A percentile compares a stretch with the other conserved stretches of the same genome.
Conservation (phyloP, 2,797 vertebrate species). For the Chelonia mydas region DNA sequence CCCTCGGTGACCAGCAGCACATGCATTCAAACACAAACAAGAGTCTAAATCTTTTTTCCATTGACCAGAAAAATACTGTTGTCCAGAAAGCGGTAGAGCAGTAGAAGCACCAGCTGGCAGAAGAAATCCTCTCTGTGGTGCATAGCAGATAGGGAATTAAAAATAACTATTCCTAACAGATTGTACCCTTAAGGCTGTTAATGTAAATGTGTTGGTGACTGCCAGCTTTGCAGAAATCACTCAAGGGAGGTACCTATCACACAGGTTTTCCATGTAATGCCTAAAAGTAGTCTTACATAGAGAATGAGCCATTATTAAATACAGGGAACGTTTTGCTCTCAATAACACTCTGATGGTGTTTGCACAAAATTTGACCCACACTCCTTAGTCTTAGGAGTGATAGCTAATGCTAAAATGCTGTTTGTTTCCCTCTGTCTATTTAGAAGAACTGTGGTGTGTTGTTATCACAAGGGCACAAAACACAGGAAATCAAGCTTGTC, state of each 20-base stretch:
- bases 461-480: neutral
- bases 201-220: neutral
- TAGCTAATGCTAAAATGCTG: neutral
- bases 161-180: neutral
- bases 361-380: neutral
- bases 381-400: neutral
- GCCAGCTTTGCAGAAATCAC: neutral
- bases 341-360: neutral
- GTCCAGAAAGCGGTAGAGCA: neutral
- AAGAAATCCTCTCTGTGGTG: neutral
- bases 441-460: neutral
- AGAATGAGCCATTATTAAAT: neutral
- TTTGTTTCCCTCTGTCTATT: neutral
- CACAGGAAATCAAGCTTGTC: neutral
- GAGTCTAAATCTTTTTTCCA: no score
- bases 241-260: neutral
- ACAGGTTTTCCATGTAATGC: neutral
- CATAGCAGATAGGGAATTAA: neutral
- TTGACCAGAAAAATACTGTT: neutral
- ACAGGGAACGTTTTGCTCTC: neutral
- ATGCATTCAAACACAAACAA: neutral
- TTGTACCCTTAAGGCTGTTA: neutral
- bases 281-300: neutral
- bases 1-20: neutral
- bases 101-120: rapidly evolving